A percentile compares a stretch with the other conserved stretches of the same genome.
Evolutionary conservation across 1,140 invertebrate genomes (phyloP).

Genomic region (Hestina assimilis): DNA sequence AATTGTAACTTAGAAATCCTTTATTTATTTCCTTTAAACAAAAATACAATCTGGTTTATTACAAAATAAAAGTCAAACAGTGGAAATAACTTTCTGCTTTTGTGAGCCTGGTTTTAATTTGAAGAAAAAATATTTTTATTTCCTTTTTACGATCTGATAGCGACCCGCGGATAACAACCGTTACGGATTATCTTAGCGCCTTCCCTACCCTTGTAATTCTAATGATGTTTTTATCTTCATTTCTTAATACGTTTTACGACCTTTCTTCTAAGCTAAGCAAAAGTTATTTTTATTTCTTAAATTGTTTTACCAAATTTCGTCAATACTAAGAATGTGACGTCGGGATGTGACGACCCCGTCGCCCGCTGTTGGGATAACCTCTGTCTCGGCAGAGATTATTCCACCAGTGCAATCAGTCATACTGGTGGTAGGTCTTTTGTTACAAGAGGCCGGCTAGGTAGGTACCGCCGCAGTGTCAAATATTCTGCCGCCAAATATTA

Average conservation of each 20-base stretch:
- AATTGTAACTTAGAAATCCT: constrained; percentile 1
- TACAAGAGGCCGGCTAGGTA: no score
- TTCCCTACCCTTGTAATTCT: constrained; percentile 38
- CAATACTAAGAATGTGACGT: no score
- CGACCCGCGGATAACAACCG: constrained; percentile 26
- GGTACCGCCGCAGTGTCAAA: no score
- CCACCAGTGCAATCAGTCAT: no score
- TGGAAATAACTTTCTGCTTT: constrained; percentile 11
- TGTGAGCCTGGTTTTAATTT: constrained; percentile 6
- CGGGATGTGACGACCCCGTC: no score
- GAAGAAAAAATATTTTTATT: constrained; percentile 21
- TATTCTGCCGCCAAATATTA: no score
- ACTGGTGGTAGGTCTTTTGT: no score
- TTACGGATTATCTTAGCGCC: constrained; percentile 35
- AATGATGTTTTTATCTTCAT: constrained; percentile 23
- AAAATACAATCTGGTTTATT: constrained; percentile 14
- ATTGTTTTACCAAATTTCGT: no score
- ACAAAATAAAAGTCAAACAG: constrained; percentile 6
- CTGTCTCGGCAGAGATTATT: no score
- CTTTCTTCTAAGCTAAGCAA: background rate
- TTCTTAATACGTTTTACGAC: constrained; percentile 38
- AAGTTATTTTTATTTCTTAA: background rate
- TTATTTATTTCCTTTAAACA: background rate
- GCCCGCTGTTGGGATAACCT: no score
- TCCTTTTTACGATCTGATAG: constrained; percentile 26